Evolutionary conservation across 2,113 vertebrate species (phyloP), one percentile per base, ranked within the genome.

Genomic region (Pygoscelis antarcticus): DNA sequence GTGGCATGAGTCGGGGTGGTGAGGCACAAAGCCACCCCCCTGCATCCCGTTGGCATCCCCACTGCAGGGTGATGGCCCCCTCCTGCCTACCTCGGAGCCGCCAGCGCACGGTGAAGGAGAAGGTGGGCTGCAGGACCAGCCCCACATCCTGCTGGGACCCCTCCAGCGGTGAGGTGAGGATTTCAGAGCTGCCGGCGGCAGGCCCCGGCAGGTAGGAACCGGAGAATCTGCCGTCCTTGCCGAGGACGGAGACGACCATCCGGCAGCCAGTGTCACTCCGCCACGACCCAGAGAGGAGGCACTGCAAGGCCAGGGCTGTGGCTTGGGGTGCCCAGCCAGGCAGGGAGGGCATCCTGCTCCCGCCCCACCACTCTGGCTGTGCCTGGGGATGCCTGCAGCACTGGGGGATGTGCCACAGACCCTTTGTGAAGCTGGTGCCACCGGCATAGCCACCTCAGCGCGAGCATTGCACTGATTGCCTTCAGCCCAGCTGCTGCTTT

Each of bases 381-480:
- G 55, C n/a, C 19, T 3, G 1, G 58, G 32, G 26, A 7, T 76
- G 32, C 17, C 54, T 60, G 54, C 55, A 87, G 38, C n/a, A 27
- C 38, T 23, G 49, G 8, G 8, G 25, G 22, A 23, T 2, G 3
- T 3, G 6, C 20, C 34, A 30, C 0, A 0, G 29, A 29, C 22
- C 16, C 15, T 8, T 15, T 36, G 66, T 26, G 27, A 32, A 38
- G 44, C 20, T 19, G 23, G 16, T 74, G 47, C 14, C 32, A 7
- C 27, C 0, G 0, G 22, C 44, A 69, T 47, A 0, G 0, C n/a
- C 47, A 7, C 15, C 25, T 69, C 2, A 2, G 12, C 7, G 9
- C 0, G 3, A 64, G 17, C 29, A 11, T 22, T 1, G 54, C 36
- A 29, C 6, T 2, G 11, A 19, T 2, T 26, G 36, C 51, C 13